Conservation (phyloP, 2,113 vertebrate genomes). For the Tachysurus fulvidraco region DNA sequence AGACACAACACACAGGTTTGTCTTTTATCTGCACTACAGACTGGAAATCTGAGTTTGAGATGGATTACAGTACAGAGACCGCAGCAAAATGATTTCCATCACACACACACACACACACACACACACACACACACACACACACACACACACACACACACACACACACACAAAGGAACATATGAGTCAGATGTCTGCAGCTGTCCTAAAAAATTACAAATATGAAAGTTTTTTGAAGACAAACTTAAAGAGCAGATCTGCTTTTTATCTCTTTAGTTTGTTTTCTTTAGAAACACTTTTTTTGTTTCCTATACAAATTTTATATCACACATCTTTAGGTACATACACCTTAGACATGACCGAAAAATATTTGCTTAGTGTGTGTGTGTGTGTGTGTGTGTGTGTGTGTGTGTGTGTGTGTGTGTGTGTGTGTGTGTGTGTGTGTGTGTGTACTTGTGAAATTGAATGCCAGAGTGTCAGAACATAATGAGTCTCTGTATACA, state of each 20-base stretch:
- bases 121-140: slow-evolving; percentile 1
- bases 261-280: neutral
- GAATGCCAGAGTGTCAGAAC: neutral
- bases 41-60: neutral
- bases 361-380: neutral
- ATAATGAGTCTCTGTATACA: neutral
- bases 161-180: neutral
- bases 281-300: neutral
- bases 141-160: neutral
- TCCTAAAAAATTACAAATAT: too few species aligned
- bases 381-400: neutral
- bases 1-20: neutral
- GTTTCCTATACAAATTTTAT: neutral
- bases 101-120: neutral
- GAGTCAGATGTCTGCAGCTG: neutral
- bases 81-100: neutral
- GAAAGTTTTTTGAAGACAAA: neutral
- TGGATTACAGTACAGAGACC: neutral
- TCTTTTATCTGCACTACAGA: neutral
- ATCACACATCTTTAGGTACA: neutral
- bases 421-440: neutral
- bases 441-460: neutral
- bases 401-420: neutral
- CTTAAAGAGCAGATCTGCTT: neutral
- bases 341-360: too few species aligned